These are phyloP conservation scores for Scolopax mira DNA, from an alignment of 2,113 vertebrate genomes.

Conservation along the genomic window DNA sequence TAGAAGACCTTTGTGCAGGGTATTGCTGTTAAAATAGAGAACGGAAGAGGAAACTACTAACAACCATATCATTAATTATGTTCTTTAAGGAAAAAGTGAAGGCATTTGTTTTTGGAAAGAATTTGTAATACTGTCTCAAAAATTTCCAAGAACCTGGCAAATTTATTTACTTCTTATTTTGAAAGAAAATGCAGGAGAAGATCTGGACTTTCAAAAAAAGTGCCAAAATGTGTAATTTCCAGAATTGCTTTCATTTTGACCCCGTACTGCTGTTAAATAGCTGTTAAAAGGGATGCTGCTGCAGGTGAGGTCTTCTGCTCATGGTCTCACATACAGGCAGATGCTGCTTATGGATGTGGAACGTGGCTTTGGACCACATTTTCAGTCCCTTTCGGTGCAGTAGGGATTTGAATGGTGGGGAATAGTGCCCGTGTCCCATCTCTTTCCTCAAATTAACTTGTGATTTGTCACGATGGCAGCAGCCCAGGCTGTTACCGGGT, in stretches of 20 bases:
- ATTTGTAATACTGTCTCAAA: neutral
- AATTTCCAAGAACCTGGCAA: neutral
- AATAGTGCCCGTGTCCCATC: neutral
- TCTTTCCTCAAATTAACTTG: neutral
- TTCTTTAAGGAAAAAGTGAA: neutral
- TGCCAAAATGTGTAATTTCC: neutral
- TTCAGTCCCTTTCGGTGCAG: neutral
- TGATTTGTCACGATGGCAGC: neutral
- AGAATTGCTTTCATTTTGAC: neutral
- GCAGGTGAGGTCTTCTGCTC: neutral
- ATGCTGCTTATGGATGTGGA: neutral
- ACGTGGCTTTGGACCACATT: neutral
- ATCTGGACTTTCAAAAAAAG: neutral
- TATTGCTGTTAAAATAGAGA: neutral
- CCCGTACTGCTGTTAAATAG: neutral
- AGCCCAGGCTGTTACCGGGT: neutral
- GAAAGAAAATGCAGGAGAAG: neutral
- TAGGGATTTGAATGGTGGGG: neutral
- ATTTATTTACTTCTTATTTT: neutral
- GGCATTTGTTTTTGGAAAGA: neutral
- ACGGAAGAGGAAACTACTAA: neutral
- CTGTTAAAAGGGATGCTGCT: neutral
- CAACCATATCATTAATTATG: neutral
- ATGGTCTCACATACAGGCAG: neutral
- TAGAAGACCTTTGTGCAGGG: neutral